Conservation (phyloP, 2,797 vertebrate genomes). For the Poecilia wingei region DNA sequence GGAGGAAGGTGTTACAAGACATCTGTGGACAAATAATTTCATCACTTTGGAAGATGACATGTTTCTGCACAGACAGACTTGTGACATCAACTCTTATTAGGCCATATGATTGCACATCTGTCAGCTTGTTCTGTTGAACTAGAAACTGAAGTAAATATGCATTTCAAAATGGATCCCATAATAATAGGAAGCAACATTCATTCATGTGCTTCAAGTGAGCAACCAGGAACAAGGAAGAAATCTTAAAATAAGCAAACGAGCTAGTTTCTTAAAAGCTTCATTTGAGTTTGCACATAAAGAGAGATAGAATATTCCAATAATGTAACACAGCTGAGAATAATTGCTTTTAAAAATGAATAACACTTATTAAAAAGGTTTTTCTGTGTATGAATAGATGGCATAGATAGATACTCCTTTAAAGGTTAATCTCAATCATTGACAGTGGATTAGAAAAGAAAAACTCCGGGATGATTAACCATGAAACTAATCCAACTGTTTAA, state of each 20-base stretch:
- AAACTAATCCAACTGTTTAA: not conserved
- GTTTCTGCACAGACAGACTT: not conserved
- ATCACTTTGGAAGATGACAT: not conserved
- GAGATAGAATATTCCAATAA: not conserved
- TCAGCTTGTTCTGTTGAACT: not conserved
- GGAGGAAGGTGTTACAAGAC: not conserved
- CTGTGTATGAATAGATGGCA: not conserved
- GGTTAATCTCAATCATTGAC: not conserved
- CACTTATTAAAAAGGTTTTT: not conserved
- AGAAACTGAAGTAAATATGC: not conserved
- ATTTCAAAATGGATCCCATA: conserved; percentile 30
- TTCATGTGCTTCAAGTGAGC: conserved; percentile 1
- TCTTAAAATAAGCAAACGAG: not conserved
- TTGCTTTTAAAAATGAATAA: not conserved
- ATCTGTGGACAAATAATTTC: not conserved
- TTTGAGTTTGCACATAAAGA: not conserved
- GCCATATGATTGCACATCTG: not conserved
- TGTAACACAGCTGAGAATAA: not conserved
- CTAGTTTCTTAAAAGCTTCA: not conserved
- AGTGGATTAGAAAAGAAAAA: not conserved
- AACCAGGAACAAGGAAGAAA: conserved; percentile 14
- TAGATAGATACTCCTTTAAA: not conserved
- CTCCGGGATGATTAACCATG: not conserved
- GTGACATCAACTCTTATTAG: not conserved
- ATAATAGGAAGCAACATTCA: conserved; percentile 17